Percentiles rank a stretch among this genome's conserved stretches.
Evolutionary conservation across 2,888 invertebrate species (phyloP).

Genomic region (Polietes domitor): DNA sequence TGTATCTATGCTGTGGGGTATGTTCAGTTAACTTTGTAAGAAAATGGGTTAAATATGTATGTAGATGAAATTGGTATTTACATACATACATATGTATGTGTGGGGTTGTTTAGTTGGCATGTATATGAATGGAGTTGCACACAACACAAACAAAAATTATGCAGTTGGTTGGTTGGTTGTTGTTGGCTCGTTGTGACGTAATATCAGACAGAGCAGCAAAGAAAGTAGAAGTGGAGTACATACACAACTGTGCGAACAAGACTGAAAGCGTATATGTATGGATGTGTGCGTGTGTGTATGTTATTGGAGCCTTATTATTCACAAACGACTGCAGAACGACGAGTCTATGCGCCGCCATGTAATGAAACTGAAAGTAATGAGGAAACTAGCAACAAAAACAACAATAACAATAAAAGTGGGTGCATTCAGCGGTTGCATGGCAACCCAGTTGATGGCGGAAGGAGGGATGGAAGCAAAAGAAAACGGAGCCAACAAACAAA

Average conservation of each 20-base stretch:
- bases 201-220: neutral
- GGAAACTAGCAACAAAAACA: neutral
- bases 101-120: neutral
- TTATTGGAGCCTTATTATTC: neutral
- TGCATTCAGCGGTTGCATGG: slow-evolving; percentile 43
- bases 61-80: slow-evolving; percentile 49
- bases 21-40: neutral
- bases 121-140: neutral
- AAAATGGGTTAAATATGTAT: slow-evolving; percentile 55
- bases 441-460: neutral
- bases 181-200: neutral
- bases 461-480: slow-evolving; percentile 5
- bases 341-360: neutral
- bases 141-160: slow-evolving; percentile 64
- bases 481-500: slow-evolving; percentile 31
- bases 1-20: neutral
- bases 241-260: neutral
- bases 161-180: slow-evolving; percentile 25
- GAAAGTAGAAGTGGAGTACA: slow-evolving; percentile 19
- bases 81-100: slow-evolving; percentile 15
- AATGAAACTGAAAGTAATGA: neutral
- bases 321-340: neutral
- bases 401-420: slow-evolving; percentile 21
- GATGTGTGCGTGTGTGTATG: neutral
- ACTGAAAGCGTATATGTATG: neutral